Conservation (phyloP, 2,113 vertebrate genomes). For the Henicopernis longicauda region DNA sequence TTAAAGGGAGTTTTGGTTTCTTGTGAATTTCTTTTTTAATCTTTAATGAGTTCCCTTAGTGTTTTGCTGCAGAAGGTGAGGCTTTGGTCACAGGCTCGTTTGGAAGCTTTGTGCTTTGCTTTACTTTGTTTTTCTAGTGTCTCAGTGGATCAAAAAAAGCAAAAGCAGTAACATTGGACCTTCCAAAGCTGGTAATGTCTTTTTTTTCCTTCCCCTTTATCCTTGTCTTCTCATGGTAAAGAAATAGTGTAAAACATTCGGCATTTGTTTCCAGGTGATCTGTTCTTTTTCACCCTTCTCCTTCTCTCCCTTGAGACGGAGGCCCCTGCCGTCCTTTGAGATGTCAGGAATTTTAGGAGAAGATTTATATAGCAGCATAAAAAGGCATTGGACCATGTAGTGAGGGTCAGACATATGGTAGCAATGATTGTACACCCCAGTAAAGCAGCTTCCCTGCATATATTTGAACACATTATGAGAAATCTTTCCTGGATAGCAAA, state of each 20-base stretch:
- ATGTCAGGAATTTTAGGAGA: slow-evolving; percentile 16
- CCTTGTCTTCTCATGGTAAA: background rate
- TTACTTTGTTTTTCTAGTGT: background rate
- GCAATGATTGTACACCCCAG: background rate
- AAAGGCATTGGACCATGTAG: background rate
- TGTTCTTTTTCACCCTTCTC: slow-evolving; percentile 16
- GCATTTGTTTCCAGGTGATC: slow-evolving; percentile 20
- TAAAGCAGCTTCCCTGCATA: background rate
- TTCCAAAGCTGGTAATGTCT: background rate
- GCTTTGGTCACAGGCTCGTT: background rate
- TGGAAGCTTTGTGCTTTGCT: background rate
- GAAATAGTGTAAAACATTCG: background rate
- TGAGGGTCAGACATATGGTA: slow-evolving; percentile 9
- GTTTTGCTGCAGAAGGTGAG: background rate
- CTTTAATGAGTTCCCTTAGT: background rate
- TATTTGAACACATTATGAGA: background rate
- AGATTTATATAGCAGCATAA: slow-evolving; percentile 24
- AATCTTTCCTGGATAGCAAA: background rate
- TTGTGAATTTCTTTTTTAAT: background rate
- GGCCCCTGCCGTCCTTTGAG: background rate
- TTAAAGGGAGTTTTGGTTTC: background rate
- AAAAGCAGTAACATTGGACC: background rate
- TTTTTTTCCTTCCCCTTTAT: background rate
- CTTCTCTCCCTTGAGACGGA: background rate
- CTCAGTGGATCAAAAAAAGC: background rate